These are phyloP conservation scores for Odontamblyopus lacepedii DNA, from an alignment of 2,797 vertebrate genomes.

Conservation along the genomic window DNA sequence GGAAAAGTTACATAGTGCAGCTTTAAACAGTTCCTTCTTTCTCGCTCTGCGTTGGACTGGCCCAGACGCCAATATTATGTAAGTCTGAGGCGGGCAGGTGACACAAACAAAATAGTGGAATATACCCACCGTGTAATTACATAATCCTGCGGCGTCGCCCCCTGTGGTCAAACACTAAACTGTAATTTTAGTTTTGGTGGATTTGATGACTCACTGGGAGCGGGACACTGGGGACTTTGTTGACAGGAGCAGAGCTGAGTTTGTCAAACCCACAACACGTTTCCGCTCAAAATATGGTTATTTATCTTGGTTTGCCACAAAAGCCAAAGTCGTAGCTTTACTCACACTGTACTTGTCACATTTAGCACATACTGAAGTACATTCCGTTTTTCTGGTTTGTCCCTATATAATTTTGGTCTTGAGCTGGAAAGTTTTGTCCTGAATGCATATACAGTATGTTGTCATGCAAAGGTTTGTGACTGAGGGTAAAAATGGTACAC, in stretches of 20 bases:
- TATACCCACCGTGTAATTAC: constrained; percentile 18
- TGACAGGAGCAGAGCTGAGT: constrained; percentile 11
- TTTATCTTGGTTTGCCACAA: constrained; percentile 1
- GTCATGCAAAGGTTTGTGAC: not conserved
- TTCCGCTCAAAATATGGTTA: constrained; percentile 1
- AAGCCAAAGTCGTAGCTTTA: constrained; percentile 1
- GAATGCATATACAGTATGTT: not conserved
- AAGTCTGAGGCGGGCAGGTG: constrained; percentile 47
- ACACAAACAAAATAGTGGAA: constrained; percentile 7
- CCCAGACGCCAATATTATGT: constrained; percentile 39
- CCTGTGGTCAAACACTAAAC: constrained; percentile 22
- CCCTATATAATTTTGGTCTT: not conserved
- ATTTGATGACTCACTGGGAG: constrained; percentile 36
- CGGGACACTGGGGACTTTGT: constrained; percentile 32
- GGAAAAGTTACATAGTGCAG: too few relatives aligned
- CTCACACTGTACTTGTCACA: not conserved
- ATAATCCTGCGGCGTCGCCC: constrained; percentile 23
- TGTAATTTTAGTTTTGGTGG: constrained; percentile 28
- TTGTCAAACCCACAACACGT: constrained; percentile 9
- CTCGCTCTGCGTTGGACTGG: constrained; percentile 55
- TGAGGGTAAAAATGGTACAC: too few relatives aligned
- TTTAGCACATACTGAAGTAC: not conserved
- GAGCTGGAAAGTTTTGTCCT: not conserved
- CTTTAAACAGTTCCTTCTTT: constrained; percentile 51
- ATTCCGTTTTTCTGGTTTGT: not conserved